phyloP scores from a whole-genome alignment of 2,888 invertebrate genomes.

The Lasioglossum zephyrum region DNA sequence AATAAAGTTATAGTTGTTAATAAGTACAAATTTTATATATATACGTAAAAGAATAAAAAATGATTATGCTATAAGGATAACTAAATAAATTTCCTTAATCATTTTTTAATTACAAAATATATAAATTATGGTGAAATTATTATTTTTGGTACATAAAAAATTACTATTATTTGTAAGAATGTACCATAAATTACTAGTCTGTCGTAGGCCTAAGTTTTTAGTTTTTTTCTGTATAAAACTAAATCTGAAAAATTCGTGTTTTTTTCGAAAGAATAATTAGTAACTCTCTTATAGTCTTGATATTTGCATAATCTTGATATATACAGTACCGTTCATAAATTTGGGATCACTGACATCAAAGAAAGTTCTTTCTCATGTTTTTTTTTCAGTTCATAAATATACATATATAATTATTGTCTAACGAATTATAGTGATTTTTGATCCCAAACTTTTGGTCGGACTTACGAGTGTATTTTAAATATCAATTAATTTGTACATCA shows the following conservation, averaged over 20 bases:
- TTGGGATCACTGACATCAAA: background rate
- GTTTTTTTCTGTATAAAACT: background rate
- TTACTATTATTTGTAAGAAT: background rate
- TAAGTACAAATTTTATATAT: background rate
- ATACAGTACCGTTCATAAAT: background rate
- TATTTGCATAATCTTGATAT: background rate
- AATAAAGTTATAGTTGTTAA: background rate
- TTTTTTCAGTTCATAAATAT: background rate
- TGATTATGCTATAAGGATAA: background rate
- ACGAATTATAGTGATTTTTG: slow-evolving; percentile 3
- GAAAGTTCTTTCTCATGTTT: background rate
- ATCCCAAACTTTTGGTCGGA: slow-evolving; percentile 4
- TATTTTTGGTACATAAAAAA: background rate
- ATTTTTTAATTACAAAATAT: background rate
- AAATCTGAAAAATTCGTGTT: background rate
- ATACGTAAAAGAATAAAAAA: background rate
- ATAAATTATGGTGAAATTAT: background rate
- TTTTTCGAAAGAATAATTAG: slow-evolving; percentile 1
- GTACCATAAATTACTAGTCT: background rate
- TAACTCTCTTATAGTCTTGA: background rate
- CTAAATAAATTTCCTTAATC: background rate
- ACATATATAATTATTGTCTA: slow-evolving; percentile 13
- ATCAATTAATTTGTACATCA: background rate
- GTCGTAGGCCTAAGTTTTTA: background rate
- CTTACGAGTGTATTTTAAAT: background rate